Base-by-base conservation (phyloP, 2,888 invertebrate genomes). In the Cataglyphis cursor region DNA sequence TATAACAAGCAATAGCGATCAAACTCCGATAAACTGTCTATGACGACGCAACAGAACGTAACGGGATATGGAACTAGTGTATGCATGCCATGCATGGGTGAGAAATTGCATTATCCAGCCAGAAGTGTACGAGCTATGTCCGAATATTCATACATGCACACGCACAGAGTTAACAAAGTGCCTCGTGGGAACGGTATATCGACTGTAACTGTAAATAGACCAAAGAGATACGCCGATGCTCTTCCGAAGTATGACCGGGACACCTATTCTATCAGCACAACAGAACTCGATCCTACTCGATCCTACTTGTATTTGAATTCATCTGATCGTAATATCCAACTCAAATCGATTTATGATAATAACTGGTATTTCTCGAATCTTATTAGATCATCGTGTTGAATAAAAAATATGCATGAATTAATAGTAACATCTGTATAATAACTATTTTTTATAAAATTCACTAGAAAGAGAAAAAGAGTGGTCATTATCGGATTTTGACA, bases 81-180 rank as follows among this genome's bases (percentile, higher is more conserved):
- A 44, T 31, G 24, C 31, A 59, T 21, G 6, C 51, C n/a, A 3
- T 57, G 57, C 21, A 21, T 44, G 44, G 21, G 78, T 70, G 57
- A 41, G 70, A 80, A 72, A 80, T 80, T 70, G 35, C 59, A 80
- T 80, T 80, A 80, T 83, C 54, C 62, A 85, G 59, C 64, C 66
- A 38, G 64, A 38, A 75, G 18, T 35, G 72, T 44, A 64, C 57
- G 75, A 75, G 48, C 51, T n/a, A 51, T 51, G 51, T 35, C 61
- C 54, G 83, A 83, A 65, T 62, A 31, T 57, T 81, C 70, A 65
- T 35, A 64, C 15, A 18, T 68, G n/a, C 70, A 70, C 66, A 51
- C 68, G 85, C 82, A 81, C 76, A 62, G 80, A 83, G 73, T 75
- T 87, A 89, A 87, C 89, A 80, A 89, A 87, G 85, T 85, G 81